A percentile compares a stretch with the other conserved stretches of the same genome.
Evolutionary conservation across 2,888 invertebrate species (phyloP).

Genomic region (Acleris cristana): DNA sequence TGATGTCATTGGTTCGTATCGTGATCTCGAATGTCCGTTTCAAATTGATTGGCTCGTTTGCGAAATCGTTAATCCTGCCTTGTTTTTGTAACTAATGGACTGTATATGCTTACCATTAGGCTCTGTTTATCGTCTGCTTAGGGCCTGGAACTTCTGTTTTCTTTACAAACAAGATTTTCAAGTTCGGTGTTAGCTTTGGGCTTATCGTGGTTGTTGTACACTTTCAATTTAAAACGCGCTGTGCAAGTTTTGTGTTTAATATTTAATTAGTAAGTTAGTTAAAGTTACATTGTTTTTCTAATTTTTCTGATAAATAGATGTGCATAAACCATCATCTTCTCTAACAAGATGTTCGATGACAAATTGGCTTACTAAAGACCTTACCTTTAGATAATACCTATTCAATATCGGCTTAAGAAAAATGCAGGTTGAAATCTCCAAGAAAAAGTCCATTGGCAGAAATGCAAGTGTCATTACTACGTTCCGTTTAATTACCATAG

Average conservation of each 20-base stretch:
- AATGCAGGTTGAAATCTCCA: too few relatives aligned
- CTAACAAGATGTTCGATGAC: too few relatives aligned
- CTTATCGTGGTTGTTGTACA: slow-evolving; percentile 38
- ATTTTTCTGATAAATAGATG: background rate
- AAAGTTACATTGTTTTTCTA: background rate
- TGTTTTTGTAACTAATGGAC: slow-evolving; percentile 37
- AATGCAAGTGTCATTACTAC: too few relatives aligned
- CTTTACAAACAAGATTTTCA: slow-evolving; percentile 33
- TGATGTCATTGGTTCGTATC: slow-evolving; percentile 46
- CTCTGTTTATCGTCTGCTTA: slow-evolving; percentile 28
- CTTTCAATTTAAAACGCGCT: slow-evolving; percentile 36
- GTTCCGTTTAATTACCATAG: too few relatives aligned
- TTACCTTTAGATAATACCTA: too few relatives aligned
- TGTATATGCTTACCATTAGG: slow-evolving; percentile 31
- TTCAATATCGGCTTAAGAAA: too few relatives aligned
- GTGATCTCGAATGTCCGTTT: slow-evolving; percentile 36
- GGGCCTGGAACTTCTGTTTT: slow-evolving; percentile 33
- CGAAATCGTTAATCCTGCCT: slow-evolving; percentile 38
- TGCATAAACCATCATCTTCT: too few relatives aligned
- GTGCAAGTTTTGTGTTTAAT: slow-evolving; percentile 18
- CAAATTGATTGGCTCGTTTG: slow-evolving; percentile 41
- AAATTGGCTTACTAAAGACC: too few relatives aligned
- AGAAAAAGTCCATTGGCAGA: too few relatives aligned
- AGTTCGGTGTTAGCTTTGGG: slow-evolving; percentile 26
- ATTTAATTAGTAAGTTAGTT: slow-evolving; percentile 8